These are phyloP conservation scores for Rafetus swinhoei DNA, from an alignment of 2,113 vertebrate species.

Conservation along the genomic window DNA sequence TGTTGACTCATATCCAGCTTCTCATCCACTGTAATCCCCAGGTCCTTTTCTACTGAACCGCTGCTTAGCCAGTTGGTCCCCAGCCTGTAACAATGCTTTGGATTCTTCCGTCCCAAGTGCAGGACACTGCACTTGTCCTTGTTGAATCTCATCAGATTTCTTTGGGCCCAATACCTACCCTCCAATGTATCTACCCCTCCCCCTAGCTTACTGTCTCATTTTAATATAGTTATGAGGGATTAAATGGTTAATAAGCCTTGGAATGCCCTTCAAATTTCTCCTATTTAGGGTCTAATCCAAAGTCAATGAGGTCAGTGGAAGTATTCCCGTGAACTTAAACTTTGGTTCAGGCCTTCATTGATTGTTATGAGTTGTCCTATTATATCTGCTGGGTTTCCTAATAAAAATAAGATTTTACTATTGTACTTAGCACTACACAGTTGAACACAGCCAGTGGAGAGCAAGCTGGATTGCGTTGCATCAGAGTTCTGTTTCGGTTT, in stretches of 20 bases:
- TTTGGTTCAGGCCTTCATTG: slow-evolving; percentile 8
- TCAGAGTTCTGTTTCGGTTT: slow-evolving; percentile 22
- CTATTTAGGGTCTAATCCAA: not conserved
- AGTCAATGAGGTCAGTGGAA: not conserved
- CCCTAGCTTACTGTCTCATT: not conserved
- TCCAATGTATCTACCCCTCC: too few relatives aligned
- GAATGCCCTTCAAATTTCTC: not conserved
- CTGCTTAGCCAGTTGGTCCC: too few relatives aligned
- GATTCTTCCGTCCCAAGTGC: too few relatives aligned
- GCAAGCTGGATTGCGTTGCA: not conserved
- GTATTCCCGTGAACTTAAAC: not conserved
- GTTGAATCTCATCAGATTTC: too few relatives aligned
- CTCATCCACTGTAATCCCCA: too few relatives aligned
- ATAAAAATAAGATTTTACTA: slow-evolving; percentile 23
- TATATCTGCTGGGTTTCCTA: slow-evolving; percentile 36
- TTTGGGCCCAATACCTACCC: too few relatives aligned
- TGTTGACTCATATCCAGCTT: too few relatives aligned
- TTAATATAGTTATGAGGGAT: not conserved
- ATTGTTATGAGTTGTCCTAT: not conserved
- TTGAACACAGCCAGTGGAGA: slow-evolving; percentile 12
- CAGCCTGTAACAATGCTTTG: too few relatives aligned
- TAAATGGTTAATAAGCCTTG: not conserved
- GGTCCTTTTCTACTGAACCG: too few relatives aligned
- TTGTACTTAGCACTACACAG: not conserved
- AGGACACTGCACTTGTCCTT: too few relatives aligned